phyloP scores from a whole-genome alignment of 2,113 vertebrate genomes.

The Notarius lentiginosus region DNA sequence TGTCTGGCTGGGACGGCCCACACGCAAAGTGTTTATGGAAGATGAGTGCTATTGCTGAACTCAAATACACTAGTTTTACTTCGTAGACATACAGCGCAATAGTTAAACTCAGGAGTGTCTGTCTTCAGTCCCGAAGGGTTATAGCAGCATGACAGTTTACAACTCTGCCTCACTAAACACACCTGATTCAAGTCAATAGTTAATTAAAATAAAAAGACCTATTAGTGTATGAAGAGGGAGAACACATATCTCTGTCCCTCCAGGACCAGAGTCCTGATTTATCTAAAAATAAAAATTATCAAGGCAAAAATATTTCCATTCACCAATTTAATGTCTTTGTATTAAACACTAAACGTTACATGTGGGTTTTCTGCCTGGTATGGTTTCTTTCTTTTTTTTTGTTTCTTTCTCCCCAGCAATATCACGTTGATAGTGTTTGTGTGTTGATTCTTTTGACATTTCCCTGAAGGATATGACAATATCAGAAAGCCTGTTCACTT shows the following conservation, averaged over 20 bases:
- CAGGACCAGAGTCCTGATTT: background rate
- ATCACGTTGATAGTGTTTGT: background rate
- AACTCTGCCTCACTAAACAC: background rate
- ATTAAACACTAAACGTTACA: background rate
- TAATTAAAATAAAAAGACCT: background rate
- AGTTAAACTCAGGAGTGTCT: background rate
- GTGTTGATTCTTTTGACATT: background rate
- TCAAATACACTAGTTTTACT: background rate
- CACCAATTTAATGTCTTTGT: background rate
- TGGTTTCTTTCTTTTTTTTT: background rate
- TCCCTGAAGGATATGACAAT: background rate
- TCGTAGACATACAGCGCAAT: background rate
- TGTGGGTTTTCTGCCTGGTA: background rate
- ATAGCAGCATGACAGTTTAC: background rate
- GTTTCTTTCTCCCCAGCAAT: background rate
- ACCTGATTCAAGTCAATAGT: background rate
- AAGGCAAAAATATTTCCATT: background rate
- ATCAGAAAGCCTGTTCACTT: background rate
- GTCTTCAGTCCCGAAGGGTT: background rate
- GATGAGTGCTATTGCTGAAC: background rate
- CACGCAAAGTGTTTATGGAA: slow-evolving; percentile 17
- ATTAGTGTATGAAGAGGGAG: background rate
- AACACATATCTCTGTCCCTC: background rate
- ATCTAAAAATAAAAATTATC: background rate
- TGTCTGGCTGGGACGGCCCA: slow-evolving; percentile 19